A percentile compares a stretch with the other conserved stretches of the same genome.
Evolutionary conservation across 2,888 invertebrate species (phyloP).

Genomic region (Smittia sp.): DNA sequence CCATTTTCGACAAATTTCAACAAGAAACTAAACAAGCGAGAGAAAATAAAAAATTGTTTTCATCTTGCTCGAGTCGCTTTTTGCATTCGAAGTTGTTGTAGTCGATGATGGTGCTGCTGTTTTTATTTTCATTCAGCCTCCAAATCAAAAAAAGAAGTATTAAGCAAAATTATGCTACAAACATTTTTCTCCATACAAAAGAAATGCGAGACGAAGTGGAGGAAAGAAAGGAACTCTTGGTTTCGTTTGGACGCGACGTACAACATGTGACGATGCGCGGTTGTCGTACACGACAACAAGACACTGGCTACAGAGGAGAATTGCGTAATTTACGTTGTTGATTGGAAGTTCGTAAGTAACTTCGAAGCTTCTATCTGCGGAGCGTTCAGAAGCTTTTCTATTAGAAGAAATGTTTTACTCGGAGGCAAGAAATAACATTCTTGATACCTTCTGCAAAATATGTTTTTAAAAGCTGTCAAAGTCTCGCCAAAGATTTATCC

Average conservation of each 20-base stretch:
- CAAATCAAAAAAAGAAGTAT: slow-evolving; percentile 2
- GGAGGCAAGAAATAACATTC: too few species aligned
- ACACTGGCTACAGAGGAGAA: too few species aligned
- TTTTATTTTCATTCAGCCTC: slow-evolving; percentile 30
- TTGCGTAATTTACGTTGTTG: too few species aligned
- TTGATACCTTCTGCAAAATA: too few species aligned
- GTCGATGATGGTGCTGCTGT: background rate
- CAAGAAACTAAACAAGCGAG: slow-evolving; percentile 26
- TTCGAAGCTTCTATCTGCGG: too few species aligned
- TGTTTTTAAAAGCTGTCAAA: too few species aligned
- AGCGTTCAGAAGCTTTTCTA: too few species aligned
- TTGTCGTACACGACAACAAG: background rate
- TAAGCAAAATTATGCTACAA: slow-evolving; percentile 1
- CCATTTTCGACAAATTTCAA: slow-evolving; percentile 26
- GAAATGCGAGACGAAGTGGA: background rate
- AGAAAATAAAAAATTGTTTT: slow-evolving; percentile 32
- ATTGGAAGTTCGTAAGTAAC: too few species aligned
- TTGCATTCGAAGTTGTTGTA: slow-evolving; percentile 26
- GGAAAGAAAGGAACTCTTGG: slow-evolving; percentile 17
- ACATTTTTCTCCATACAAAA: background rate
- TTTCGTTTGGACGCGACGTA: slow-evolving; percentile 25
- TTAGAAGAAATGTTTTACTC: too few species aligned
- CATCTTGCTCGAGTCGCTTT: slow-evolving; percentile 20
- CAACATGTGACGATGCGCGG: background rate
- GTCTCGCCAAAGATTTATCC: too few species aligned